Percentiles rank a stretch among this genome's conserved stretches.
phyloP scores from a whole-genome alignment of 2,888 invertebrate species.

The Pyrochroa serraticornis region DNA sequence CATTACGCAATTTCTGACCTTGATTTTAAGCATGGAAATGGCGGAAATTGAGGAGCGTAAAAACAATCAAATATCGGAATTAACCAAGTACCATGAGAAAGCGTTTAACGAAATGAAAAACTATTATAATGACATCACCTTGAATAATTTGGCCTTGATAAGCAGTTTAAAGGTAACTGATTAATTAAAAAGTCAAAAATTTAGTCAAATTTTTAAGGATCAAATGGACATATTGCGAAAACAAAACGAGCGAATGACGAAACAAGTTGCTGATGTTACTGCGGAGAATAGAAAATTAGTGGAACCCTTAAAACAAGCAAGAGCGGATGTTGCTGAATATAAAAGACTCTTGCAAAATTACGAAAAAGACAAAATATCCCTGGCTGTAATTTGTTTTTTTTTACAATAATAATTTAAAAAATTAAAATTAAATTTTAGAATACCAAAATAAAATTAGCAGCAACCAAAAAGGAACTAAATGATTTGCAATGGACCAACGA shows the following conservation, averaged over 20 bases:
- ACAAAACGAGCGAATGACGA: slow-evolving; percentile 79
- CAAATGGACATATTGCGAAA: slow-evolving; percentile 78
- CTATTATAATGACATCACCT: slow-evolving; percentile 93
- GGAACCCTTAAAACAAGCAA: slow-evolving; percentile 75
- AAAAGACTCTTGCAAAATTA: slow-evolving; percentile 82
- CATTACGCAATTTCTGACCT: background rate
- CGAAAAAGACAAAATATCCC: slow-evolving; percentile 78
- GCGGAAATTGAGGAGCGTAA: slow-evolving; percentile 91
- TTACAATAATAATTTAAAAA: background rate
- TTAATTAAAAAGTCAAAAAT: slow-evolving; percentile 1
- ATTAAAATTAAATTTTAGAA: slow-evolving; percentile 55
- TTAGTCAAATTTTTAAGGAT: slow-evolving; percentile 45
- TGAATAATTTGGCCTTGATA: slow-evolving; percentile 90
- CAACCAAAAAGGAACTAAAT: slow-evolving; percentile 64
- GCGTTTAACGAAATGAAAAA: slow-evolving; percentile 90
- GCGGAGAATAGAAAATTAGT: slow-evolving; percentile 75
- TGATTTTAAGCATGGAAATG: slow-evolving; percentile 71
- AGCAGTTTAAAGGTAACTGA: slow-evolving; percentile 77
- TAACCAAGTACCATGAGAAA: slow-evolving; percentile 82
- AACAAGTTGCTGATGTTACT: slow-evolving; percentile 69
- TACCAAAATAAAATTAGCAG: slow-evolving; percentile 60
- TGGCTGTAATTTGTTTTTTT: slow-evolving; percentile 34
- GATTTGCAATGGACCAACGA: slow-evolving; percentile 69
- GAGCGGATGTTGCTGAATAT: slow-evolving; percentile 73
- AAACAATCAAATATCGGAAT: slow-evolving; percentile 77